Percentiles rank a stretch among this genome's conserved stretches.
phyloP scores from a whole-genome alignment of 30 jellyfish, hydroid and myxozoan genomes.

The Chironex yamaguchii region DNA sequence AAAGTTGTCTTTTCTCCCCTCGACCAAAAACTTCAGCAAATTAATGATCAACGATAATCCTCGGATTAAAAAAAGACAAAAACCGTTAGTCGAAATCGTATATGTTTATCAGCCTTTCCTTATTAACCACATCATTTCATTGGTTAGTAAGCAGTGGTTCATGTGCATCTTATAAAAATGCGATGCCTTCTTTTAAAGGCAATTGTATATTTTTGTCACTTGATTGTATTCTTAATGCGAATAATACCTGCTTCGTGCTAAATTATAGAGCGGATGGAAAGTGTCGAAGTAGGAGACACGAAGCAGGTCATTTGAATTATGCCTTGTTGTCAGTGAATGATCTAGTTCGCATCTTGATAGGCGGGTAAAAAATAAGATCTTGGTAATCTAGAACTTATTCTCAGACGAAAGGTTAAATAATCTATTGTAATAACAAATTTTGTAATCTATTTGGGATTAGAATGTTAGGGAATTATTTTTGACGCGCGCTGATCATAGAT shows the following conservation, averaged over 20 bases:
- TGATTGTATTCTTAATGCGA: too few relatives aligned
- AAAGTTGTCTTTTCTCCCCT: neutral
- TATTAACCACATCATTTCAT: neutral
- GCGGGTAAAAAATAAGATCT: neutral
- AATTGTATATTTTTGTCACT: too few relatives aligned
- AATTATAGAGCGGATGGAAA: too few relatives aligned
- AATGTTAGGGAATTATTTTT: neutral
- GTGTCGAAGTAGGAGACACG: too few relatives aligned
- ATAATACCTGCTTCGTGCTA: too few relatives aligned
- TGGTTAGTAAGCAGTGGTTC: neutral
- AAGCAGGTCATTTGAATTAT: neutral
- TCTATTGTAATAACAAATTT: neutral
- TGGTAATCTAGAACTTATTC: neutral
- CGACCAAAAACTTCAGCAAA: neutral
- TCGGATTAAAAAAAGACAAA: neutral
- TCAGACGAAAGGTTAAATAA: neutral
- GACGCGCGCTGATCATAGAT: conserved; percentile 1
- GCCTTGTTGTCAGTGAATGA: neutral
- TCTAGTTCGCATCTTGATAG: neutral
- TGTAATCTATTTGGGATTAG: neutral
- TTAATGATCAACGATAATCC: neutral
- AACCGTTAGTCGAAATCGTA: neutral
- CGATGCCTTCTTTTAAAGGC: too few relatives aligned
- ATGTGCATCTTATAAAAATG: too few relatives aligned
- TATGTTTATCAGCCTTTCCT: too few relatives aligned